A percentile compares a stretch with the other conserved stretches of the same genome.
These are phyloP conservation scores for Philhelius pedissequus DNA, from an alignment of 2,888 invertebrate genomes.

Conservation along the genomic window DNA sequence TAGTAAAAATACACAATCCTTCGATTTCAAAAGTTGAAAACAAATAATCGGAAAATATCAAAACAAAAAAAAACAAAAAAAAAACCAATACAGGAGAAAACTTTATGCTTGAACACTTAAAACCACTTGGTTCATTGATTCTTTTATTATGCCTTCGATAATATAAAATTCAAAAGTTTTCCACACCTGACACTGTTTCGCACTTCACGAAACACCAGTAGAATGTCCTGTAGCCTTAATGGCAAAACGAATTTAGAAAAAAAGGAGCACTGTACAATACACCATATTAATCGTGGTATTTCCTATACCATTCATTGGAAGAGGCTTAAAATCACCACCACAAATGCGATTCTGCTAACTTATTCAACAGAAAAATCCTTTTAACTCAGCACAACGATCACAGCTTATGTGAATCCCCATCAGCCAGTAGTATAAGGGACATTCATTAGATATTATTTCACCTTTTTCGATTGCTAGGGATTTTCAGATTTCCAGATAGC, in stretches of 20 bases:
- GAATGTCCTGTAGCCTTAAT: background rate
- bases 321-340: background rate
- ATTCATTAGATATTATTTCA: constrained; percentile 55
- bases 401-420: background rate
- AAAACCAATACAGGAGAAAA: no score
- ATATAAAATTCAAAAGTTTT: background rate
- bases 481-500: constrained; percentile 14
- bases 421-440: background rate
- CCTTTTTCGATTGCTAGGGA: constrained; percentile 30
- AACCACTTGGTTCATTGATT: background rate
- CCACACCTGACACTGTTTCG: background rate
- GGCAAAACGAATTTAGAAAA: background rate
- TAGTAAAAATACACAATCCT: background rate
- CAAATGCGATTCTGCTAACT: constrained; percentile 35
- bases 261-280: no score
- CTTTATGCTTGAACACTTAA: background rate
- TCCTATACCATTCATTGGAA: background rate
- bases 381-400: constrained; percentile 6
- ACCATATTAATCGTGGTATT: background rate
- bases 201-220: background rate
- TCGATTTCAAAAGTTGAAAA: background rate
- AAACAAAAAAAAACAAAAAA: background rate
- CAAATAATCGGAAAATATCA: background rate
- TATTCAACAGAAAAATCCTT: constrained; percentile 53
- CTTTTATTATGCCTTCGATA: background rate